Conservation (phyloP, 2,113 vertebrate genomes). For the Phycodurus eques region DNA sequence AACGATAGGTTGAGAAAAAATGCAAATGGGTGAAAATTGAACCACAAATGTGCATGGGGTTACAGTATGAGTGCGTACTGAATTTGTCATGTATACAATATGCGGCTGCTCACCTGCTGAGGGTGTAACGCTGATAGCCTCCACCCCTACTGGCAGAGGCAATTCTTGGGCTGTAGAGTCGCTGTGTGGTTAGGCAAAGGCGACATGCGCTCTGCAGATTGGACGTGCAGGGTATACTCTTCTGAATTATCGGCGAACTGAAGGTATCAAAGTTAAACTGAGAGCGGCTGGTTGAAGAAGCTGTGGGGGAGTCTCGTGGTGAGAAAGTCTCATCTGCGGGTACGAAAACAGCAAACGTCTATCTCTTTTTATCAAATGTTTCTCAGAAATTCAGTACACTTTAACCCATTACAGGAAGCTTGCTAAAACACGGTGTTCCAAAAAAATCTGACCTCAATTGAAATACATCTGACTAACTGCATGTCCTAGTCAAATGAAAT, state of each 20-base stretch:
- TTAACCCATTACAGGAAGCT: neutral
- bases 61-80: neutral
- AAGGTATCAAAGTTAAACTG: conserved; percentile 72
- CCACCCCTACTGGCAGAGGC: conserved; percentile 85
- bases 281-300: conserved; percentile 46
- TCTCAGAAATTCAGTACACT: neutral
- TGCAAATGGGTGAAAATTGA: neutral
- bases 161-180: conserved; percentile 88
- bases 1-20: neutral
- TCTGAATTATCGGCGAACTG: conserved; percentile 74
- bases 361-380: conserved; percentile 1
- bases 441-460: neutral
- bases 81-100: neutral
- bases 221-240: conserved; percentile 80
- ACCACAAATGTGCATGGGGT: neutral
- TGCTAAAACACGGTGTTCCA: neutral
- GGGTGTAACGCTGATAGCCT: conserved; percentile 87
- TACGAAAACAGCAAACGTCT: conserved; percentile 14
- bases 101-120: conserved; percentile 84
- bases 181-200: conserved; percentile 81
- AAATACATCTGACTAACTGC: too few species aligned
- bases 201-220: conserved; percentile 91
- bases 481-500: too few species aligned
- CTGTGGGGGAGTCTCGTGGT: conserved; percentile 46
- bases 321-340: conserved; percentile 73